These are phyloP conservation scores for Irena cyanogastra DNA, from an alignment of 2,113 vertebrate genomes.

Conservation along the genomic window DNA sequence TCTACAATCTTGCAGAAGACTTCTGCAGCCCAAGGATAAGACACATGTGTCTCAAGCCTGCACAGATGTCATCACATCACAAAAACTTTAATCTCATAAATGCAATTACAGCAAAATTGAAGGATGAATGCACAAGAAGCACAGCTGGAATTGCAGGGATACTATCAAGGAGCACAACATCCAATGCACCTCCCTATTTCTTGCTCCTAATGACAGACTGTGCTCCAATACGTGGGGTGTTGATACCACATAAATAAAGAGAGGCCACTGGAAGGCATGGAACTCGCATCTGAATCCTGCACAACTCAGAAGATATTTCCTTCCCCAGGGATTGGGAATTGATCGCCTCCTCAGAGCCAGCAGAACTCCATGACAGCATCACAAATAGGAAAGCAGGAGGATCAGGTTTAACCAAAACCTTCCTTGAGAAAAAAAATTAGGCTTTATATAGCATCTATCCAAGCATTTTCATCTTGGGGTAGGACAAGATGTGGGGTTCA, in stretches of 20 bases:
- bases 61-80: neutral
- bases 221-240: fast-evolving
- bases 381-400: neutral
- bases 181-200: neutral
- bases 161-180: neutral
- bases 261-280: neutral
- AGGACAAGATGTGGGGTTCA: neutral
- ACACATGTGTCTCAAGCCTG: neutral
- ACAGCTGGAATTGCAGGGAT: neutral
- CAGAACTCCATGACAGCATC: fast-evolving
- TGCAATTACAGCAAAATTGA: neutral
- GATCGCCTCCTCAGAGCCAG: neutral
- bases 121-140: neutral
- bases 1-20: neutral
- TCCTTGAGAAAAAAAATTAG: neutral
- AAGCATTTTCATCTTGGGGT: neutral
- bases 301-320: neutral
- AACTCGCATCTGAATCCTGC: fast-evolving
- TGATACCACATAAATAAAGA: neutral
- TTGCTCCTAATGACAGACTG: neutral
- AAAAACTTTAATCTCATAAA: neutral
- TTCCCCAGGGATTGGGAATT: fast-evolving
- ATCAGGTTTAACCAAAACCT: neutral
- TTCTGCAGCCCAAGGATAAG: neutral
- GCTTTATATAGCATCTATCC: neutral